A percentile compares a stretch with the other conserved stretches of the same genome.
Conservation (phyloP, 2,888 invertebrate species). For the Aphodius sticticus region DNA sequence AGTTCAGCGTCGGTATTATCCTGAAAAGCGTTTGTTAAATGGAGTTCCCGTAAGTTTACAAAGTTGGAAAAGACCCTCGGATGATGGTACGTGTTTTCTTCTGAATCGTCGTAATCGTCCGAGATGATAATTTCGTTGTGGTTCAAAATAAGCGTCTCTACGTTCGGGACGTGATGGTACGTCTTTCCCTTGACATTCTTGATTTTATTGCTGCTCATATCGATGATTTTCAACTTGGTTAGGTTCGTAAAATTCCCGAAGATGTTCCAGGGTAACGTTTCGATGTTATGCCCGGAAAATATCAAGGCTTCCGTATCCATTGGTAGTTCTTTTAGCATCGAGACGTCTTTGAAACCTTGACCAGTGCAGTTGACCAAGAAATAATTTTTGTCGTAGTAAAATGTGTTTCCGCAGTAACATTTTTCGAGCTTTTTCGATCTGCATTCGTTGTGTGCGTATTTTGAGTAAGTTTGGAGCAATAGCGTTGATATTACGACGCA, state of each 20-base stretch:
- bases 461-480: slow-evolving; percentile 18
- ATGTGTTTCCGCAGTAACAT: slow-evolving; percentile 66
- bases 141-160: slow-evolving; percentile 73
- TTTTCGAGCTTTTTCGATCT: slow-evolving; percentile 50
- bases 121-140: slow-evolving; percentile 74
- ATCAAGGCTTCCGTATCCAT: slow-evolving; percentile 72
- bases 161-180: slow-evolving; percentile 76
- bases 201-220: slow-evolving; percentile 78
- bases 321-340: slow-evolving; percentile 69
- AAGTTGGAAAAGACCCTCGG: slow-evolving; percentile 76
- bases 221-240: slow-evolving; percentile 68
- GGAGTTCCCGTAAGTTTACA: slow-evolving; percentile 71
- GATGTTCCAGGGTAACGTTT: slow-evolving; percentile 72
- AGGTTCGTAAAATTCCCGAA: slow-evolving; percentile 71
- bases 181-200: slow-evolving; percentile 75
- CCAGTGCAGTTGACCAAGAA: slow-evolving; percentile 78
- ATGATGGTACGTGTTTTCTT: slow-evolving; percentile 68
- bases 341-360: slow-evolving; percentile 66
- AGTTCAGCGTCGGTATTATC: slow-evolving; percentile 69
- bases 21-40: slow-evolving; percentile 77
- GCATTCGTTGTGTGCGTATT: slow-evolving; percentile 42
- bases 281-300: slow-evolving; percentile 74
- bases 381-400: slow-evolving; percentile 61
- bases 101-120: slow-evolving; percentile 61
- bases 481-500: neutral